phyloP scores from a whole-genome alignment of 2,113 vertebrate species.

The Heliornis fulica region DNA sequence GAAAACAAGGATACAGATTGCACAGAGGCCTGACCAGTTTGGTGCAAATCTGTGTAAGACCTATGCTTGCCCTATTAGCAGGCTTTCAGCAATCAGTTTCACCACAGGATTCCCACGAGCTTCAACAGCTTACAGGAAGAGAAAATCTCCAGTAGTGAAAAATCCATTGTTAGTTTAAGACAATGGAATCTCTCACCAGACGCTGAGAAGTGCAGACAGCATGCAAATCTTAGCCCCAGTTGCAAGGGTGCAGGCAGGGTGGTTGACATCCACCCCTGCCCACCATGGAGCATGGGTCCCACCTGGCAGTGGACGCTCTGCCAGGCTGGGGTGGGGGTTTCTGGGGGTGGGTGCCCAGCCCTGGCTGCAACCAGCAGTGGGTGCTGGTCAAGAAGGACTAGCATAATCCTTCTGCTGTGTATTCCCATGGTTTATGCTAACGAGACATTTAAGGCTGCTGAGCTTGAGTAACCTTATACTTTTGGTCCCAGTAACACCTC shows the following conservation, averaged over 20 bases:
- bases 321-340: no score
- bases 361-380: background rate
- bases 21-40: background rate
- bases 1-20: background rate
- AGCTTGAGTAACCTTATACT: background rate
- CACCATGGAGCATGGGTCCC: background rate
- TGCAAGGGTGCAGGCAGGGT: background rate
- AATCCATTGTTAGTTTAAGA: background rate
- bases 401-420: background rate
- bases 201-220: accelerated
- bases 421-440: background rate
- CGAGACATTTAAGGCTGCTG: background rate
- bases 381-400: background rate
- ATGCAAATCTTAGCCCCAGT: background rate
- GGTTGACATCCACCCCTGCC: accelerated
- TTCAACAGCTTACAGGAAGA: background rate
- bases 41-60: background rate
- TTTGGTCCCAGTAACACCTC: background rate
- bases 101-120: background rate
- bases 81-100: background rate
- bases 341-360: background rate
- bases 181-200: background rate
- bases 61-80: background rate
- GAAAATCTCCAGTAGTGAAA: background rate
- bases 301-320: background rate